These are phyloP conservation scores for Druon quercuslanigerum DNA, from an alignment of 1,140 invertebrate species.

Conservation along the genomic window DNA sequence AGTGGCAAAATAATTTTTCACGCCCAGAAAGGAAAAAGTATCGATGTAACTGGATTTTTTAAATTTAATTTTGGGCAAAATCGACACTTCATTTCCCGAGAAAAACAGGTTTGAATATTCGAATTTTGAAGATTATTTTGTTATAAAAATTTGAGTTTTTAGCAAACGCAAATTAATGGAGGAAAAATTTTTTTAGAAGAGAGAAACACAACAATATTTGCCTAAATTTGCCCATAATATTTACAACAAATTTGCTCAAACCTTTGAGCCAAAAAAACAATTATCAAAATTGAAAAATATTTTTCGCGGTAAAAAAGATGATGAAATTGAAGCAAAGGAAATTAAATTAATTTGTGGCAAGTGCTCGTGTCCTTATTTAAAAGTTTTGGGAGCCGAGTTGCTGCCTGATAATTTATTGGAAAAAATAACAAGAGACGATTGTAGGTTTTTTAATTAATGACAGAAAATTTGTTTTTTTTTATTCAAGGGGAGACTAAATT, in stretches of 20 bases:
- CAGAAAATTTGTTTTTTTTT: too few species aligned
- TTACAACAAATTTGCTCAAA: background rate
- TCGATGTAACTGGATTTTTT: constrained; percentile 4
- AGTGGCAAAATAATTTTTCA: constrained; percentile 10
- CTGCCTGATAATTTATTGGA: background rate
- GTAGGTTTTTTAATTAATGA: background rate
- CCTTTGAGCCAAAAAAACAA: background rate
- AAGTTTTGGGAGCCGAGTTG: background rate
- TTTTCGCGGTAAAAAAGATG: background rate
- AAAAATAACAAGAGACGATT: background rate
- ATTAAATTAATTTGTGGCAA: constrained; percentile 5
- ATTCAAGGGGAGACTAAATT: too few species aligned
- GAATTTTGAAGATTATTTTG: background rate
- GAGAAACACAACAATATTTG: background rate
- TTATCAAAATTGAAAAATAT: constrained; percentile 25
- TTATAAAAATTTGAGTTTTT: background rate
- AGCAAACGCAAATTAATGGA: background rate
- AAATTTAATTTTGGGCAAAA: background rate
- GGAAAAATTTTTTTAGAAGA: background rate
- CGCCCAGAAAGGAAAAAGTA: background rate
- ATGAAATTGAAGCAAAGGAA: background rate
- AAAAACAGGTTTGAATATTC: background rate
- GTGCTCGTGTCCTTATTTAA: background rate
- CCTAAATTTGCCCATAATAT: background rate
- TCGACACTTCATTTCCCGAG: background rate